Evolutionary conservation across 2,113 vertebrate species (phyloP), one percentile per base, ranked within the genome.

Genomic region (Oxygymnocypris stewartii): DNA sequence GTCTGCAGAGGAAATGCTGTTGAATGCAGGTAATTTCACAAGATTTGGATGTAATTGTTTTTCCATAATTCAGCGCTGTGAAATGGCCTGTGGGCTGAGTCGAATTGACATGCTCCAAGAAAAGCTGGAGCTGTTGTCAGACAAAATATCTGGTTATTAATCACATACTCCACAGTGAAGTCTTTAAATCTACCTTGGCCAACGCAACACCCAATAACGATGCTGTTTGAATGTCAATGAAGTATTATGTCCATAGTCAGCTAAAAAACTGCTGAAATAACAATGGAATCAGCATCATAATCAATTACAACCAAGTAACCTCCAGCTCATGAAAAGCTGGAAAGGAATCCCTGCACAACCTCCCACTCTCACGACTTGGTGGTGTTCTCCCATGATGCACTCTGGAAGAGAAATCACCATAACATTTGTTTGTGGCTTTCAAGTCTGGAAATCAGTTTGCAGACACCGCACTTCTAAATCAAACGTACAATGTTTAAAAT

Each of bases 31-130:
- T 51, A 69, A 82, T 82, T 82, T 82, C 80, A 82, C 80, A 69
- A 82, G 63, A 82, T 51, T 82, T 82, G 44, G 14, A 71, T 69
- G 81, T 82, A 82, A 82, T 82, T 71, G 81, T 82, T 82, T 82
- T 82, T 82, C 81, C 81, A 82, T 37, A 82, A 82, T 82, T 82
- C 81, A 51, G 28, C 3, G 81, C 59, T 44, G 79, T 65, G 59
- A 65, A 63, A 63, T 40, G n/a, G 79, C 28, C 63, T 35, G 63
- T 71, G 61, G 81, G 81, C 63, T 71, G 65, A 35, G 80, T 51
- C 9, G 2, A 71, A 51, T 82, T 63, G 44, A 82, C 25, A 35
- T 18, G 25, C 44, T 82, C 81, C 81, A 82, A 82, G 44, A 82
- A 82, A 82, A 82, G 61, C 63, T 51, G 31, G 81, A 82, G 65